Percentiles rank a stretch among this genome's conserved stretches.
phyloP scores from a whole-genome alignment of 2,888 invertebrate species.

The Fragum whitleyi region DNA sequence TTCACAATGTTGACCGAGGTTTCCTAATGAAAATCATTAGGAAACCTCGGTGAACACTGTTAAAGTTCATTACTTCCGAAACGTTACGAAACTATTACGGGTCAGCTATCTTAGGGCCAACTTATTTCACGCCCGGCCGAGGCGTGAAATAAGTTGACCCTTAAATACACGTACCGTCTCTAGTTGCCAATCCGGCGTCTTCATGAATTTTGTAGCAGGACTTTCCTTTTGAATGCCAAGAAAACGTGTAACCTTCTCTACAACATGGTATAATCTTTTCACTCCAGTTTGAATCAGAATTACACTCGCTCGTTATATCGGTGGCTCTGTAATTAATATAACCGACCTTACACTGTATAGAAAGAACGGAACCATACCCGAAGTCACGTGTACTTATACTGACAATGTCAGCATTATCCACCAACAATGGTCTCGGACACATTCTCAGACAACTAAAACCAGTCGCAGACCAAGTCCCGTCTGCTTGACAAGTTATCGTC shows the following conservation, averaged over 20 bases:
- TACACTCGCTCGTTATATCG: slow-evolving; percentile 8
- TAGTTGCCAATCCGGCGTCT: background rate
- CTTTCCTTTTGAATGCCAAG: background rate
- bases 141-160: too few species aligned
- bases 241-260: background rate
- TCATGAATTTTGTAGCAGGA: slow-evolving; percentile 18
- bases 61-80: too few species aligned
- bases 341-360: slow-evolving; percentile 5
- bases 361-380: background rate
- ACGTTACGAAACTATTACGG: too few species aligned
- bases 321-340: background rate
- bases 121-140: too few species aligned
- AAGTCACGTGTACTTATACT: background rate
- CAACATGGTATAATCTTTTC: slow-evolving; percentile 9
- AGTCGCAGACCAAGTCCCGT: slow-evolving; percentile 1
- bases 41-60: too few species aligned
- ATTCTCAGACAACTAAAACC: background rate
- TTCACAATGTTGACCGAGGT: too few species aligned
- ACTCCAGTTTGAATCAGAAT: background rate
- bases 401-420: background rate
- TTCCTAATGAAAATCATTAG: too few species aligned
- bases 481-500: background rate
- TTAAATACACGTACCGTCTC: background rate
- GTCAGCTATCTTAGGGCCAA: too few species aligned
- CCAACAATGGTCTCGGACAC: background rate